Evolutionary conservation across 2,888 invertebrate species (phyloP).

Genomic region (Drosophila mulleri): DNA sequence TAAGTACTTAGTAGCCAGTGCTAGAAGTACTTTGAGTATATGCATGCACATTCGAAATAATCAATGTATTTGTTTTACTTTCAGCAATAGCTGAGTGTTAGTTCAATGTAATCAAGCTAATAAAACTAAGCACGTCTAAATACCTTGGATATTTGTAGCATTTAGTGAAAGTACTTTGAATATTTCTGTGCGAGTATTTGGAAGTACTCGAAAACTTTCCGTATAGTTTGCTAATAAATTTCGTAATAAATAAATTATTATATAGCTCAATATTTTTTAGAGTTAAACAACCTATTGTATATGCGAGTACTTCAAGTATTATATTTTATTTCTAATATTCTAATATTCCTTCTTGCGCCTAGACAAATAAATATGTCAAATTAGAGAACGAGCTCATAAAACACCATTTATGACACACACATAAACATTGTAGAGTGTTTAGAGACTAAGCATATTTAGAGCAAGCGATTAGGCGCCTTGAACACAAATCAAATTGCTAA

Average conservation of each 20-base stretch:
- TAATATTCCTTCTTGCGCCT: neutral
- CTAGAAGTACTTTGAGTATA: neutral
- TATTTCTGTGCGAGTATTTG: neutral
- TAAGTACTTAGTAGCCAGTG: neutral
- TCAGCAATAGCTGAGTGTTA: neutral
- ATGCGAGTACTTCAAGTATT: neutral
- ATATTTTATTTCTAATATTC: neutral
- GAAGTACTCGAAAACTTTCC: neutral
- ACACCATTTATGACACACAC: neutral
- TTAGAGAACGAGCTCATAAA: neutral
- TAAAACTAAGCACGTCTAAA: no score
- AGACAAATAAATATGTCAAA: neutral
- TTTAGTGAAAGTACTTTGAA: neutral
- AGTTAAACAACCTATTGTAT: neutral
- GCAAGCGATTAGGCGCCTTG: neutral
- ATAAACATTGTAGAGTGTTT: neutral
- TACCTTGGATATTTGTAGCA: neutral
- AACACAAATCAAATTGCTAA: neutral
- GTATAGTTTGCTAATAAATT: neutral
- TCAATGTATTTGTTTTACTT: neutral
- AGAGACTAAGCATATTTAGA: neutral
- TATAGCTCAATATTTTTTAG: neutral
- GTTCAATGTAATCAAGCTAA: neutral
- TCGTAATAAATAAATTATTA: neutral
- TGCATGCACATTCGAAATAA: neutral